Evolutionary conservation across 2,113 vertebrate species (phyloP), one percentile per base, ranked within the genome.

Genomic region (Cairina moschata): DNA sequence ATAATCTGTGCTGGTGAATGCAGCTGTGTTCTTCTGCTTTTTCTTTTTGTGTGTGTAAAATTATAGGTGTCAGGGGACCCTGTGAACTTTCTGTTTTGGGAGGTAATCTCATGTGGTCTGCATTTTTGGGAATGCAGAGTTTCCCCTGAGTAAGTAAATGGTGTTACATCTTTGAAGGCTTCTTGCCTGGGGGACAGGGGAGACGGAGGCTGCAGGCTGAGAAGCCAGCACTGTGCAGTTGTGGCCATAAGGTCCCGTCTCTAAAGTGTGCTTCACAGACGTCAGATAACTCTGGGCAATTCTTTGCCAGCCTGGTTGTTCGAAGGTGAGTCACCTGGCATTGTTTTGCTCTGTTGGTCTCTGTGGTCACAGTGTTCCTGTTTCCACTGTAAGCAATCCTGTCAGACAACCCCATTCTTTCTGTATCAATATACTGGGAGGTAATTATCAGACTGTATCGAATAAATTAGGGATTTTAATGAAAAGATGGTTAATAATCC

Each of bases 51-150:
- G 46, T 55, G 11, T 67, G n/a, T 83, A 75, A 93, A 96, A 83
- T 72, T 91, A 59, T 56, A 72, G 20, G 29, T 68, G 56, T 6
- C 85, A 69, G 38, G 83, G 73, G 91, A 96, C 60, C 3, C 40
- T n/a, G 42, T 94, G 86, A 94, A 92, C 88, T 94, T 97, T 86
- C 76, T 92, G 76, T 22, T 86, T 91, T 81, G 68, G 72, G 88
- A 71, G 74, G 25, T 31, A 88, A 32, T 83, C n/a, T 90, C 68
- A 75, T 13, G 76, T 8, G 4, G 77, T 86, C 68, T 83, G 28
- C 52, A 86, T 92, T 94, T 90, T 86, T 77, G 91, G 83, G 76
- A 91, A 78, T 83, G 59, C 6, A 95, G 58, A 75, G 55, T 93
- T 81, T 83, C 83, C 60, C 65, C 36, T 28, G 75, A 80, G 63